These are phyloP conservation scores for Fringilla coelebs DNA, from an alignment of 2,797 vertebrate genomes.

Conservation along the genomic window DNA sequence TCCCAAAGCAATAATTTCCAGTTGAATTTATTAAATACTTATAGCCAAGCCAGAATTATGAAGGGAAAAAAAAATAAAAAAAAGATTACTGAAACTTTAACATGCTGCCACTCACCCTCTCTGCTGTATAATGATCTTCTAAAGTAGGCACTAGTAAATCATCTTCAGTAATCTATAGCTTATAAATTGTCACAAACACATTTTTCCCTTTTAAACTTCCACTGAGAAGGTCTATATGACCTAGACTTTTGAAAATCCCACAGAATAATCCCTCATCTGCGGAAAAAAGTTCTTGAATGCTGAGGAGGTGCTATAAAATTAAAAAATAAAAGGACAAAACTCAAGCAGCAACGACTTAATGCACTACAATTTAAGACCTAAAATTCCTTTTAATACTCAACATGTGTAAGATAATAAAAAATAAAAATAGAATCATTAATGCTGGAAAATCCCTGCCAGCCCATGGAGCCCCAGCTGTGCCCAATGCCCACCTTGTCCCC, in stretches of 20 bases:
- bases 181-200: not conserved
- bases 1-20: not conserved
- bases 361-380: not conserved
- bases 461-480: not conserved
- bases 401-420: not conserved
- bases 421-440: not conserved
- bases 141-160: not conserved
- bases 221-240: not conserved
- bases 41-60: not conserved
- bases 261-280: not conserved
- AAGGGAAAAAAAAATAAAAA: not conserved
- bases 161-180: not conserved
- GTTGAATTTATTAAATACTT: not conserved
- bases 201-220: not conserved
- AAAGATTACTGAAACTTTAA: not conserved
- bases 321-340: not conserved
- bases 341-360: not conserved
- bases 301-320: not conserved
- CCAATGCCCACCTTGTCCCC: not conserved
- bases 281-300: not conserved
- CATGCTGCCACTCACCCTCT: not conserved
- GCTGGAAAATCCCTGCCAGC: rapidly evolving
- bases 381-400: not conserved
- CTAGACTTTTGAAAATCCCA: not conserved
- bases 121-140: not conserved